Evolutionary conservation across 2,888 invertebrate species (phyloP).

Genomic region (Lobophora halterata): DNA sequence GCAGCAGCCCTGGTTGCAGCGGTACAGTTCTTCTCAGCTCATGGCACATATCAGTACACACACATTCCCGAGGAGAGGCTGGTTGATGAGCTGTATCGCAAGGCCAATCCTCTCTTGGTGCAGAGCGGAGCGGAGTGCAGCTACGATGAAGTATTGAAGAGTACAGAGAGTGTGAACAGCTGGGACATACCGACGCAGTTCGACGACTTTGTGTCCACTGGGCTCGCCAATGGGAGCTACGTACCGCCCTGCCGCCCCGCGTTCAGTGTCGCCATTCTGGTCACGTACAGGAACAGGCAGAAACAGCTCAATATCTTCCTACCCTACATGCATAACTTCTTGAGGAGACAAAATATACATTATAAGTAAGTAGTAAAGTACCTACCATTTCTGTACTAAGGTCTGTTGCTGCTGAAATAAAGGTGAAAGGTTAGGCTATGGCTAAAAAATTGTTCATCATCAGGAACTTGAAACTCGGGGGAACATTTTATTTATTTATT

Average conservation of each 20-base stretch:
- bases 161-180: constrained; percentile 36
- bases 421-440: too few species aligned
- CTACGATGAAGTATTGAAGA: constrained; percentile 53
- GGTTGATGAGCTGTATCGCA: constrained; percentile 40
- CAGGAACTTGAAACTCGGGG: too few species aligned
- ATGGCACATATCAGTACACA: constrained; percentile 50
- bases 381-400: too few species aligned
- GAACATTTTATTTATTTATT: too few species aligned
- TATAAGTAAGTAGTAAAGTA: constrained; percentile 85
- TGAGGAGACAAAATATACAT: constrained; percentile 90
- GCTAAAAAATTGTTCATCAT: too few species aligned
- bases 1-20: constrained; percentile 43
- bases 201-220: constrained; percentile 46
- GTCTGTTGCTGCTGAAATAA: too few species aligned
- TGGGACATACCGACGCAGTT: constrained; percentile 44
- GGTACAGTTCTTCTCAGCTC: constrained; percentile 42
- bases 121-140: constrained; percentile 49
- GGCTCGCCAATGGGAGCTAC: constrained; percentile 57
- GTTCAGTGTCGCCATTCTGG: constrained; percentile 88
- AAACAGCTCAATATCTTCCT: constrained; percentile 88
- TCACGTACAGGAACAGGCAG: constrained; percentile 89
- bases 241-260: constrained; percentile 59
- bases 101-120: constrained; percentile 39
- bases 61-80: constrained; percentile 46
- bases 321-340: constrained; percentile 91